phyloP scores from a whole-genome alignment of 2,797 vertebrate genomes.

The Mionectes olivaceus region DNA sequence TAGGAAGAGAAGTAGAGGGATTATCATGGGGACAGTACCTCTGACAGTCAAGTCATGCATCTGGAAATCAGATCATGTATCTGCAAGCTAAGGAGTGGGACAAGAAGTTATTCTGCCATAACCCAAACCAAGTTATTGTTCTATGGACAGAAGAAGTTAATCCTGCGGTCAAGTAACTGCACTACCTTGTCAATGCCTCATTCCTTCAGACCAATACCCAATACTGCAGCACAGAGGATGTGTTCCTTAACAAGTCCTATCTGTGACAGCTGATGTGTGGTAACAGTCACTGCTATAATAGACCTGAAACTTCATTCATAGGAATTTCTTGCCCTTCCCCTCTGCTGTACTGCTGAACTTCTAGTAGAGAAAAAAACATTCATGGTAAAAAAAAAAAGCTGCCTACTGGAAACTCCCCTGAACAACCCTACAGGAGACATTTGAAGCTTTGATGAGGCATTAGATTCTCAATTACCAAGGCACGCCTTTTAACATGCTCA shows the following conservation, averaged over 20 bases:
- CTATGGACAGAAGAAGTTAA: not conserved
- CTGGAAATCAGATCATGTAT: not conserved
- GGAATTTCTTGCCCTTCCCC: not conserved
- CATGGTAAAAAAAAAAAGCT: not conserved
- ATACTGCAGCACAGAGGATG: not conserved
- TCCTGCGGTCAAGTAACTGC: not conserved
- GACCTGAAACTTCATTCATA: not conserved
- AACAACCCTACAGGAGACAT: conserved; percentile 9
- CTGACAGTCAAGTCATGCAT: not conserved
- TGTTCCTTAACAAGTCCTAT: not conserved
- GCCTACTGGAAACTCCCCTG: not conserved
- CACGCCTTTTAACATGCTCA: conserved; percentile 9
- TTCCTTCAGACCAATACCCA: not conserved
- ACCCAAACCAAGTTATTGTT: not conserved
- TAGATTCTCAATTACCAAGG: conserved; percentile 28
- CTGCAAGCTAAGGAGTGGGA: not conserved
- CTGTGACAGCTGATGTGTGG: not conserved
- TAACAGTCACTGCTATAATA: not conserved
- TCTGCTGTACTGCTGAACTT: not conserved
- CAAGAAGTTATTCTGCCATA: not conserved
- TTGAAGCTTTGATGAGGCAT: conserved; percentile 17
- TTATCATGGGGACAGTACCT: not conserved
- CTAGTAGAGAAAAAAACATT: not conserved
- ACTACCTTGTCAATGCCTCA: not conserved
- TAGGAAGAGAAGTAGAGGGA: not conserved